phyloP scores from a whole-genome alignment of 1,140 invertebrate species.

The Trichoplusia ni region DNA sequence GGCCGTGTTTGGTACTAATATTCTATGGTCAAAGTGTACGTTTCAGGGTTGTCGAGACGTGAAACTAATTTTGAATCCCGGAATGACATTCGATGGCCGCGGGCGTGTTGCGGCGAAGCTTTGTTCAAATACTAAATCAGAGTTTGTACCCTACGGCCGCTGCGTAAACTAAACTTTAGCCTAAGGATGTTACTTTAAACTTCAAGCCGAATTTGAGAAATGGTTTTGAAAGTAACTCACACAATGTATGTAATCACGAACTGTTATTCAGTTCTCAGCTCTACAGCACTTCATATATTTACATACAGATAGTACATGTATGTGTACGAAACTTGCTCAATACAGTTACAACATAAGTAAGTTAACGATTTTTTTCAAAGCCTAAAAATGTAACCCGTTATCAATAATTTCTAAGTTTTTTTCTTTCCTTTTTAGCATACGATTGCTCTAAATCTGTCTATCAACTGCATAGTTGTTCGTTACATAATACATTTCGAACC shows the following conservation, averaged over 20 bases:
- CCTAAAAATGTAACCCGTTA: slow-evolving; percentile 3
- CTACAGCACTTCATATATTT: slow-evolving; percentile 4
- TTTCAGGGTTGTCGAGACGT: slow-evolving; percentile 46
- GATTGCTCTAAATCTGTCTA: slow-evolving; percentile 25
- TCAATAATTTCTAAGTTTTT: slow-evolving; percentile 27
- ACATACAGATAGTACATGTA: background rate
- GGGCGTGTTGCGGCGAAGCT: slow-evolving; percentile 59
- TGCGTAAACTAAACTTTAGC: slow-evolving; percentile 11
- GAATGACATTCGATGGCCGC: slow-evolving; percentile 64
- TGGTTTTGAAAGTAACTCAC: too few species aligned
- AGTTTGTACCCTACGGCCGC: slow-evolving; percentile 37
- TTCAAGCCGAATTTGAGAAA: too few species aligned
- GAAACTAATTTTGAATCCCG: slow-evolving; percentile 63
- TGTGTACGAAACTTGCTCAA: background rate
- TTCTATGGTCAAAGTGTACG: slow-evolving; percentile 20
- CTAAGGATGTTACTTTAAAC: slow-evolving; percentile 4
- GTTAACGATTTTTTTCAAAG: slow-evolving; percentile 7
- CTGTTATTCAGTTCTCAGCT: too few species aligned
- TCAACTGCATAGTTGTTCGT: slow-evolving; percentile 18
- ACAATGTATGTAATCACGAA: too few species aligned
- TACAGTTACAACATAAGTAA: background rate
- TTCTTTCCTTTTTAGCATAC: slow-evolving; percentile 17
- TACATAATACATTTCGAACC: slow-evolving; percentile 24
- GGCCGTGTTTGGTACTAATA: slow-evolving; percentile 14
- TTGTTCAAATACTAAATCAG: slow-evolving; percentile 66